phyloP scores from a whole-genome alignment of 2,797 vertebrate species.

The Pagetopsis macropterus region DNA sequence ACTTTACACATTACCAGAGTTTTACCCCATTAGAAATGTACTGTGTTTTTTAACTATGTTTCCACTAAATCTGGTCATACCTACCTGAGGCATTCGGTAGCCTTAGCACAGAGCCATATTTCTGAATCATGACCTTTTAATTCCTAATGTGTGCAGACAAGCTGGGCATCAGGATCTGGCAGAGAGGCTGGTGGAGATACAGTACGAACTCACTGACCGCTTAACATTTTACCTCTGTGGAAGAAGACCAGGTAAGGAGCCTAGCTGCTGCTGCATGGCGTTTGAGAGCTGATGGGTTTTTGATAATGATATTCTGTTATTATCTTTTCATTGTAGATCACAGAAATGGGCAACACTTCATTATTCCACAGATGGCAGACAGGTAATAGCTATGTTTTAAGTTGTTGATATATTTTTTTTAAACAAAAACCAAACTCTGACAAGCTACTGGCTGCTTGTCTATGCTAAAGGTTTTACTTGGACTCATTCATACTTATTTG shows the following conservation, averaged over 20 bases:
- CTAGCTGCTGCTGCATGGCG: not conserved
- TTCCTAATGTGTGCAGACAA: conserved; percentile 85
- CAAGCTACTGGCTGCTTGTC: not conserved
- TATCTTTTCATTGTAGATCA: conserved; percentile 85
- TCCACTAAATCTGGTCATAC: not conserved
- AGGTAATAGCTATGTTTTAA: conserved; percentile 85
- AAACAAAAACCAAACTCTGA: not conserved
- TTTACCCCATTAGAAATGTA: no score
- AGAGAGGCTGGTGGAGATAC: conserved; percentile 94
- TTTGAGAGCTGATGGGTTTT: not conserved
- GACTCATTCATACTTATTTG: conserved; percentile 49
- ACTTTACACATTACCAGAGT: no score
- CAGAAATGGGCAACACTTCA: conserved; percentile 96
- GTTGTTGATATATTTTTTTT: not conserved
- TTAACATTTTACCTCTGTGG: conserved; percentile 98
- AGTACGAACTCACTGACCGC: conserved; percentile 97
- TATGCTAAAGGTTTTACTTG: not conserved
- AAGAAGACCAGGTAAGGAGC: conserved; percentile 91
- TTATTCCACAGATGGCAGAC: conserved; percentile 99
- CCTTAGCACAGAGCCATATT: not conserved
- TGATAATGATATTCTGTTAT: no score
- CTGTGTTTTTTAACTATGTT: not conserved
- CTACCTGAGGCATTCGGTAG: not conserved
- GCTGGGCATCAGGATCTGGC: conserved; percentile 95
- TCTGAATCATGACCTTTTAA: conserved; percentile 31